Evolutionary conservation across 30 jellyfish, hydroid and myxozoan species (phyloP).

Genomic region (Haliclystus octoradiatus): DNA sequence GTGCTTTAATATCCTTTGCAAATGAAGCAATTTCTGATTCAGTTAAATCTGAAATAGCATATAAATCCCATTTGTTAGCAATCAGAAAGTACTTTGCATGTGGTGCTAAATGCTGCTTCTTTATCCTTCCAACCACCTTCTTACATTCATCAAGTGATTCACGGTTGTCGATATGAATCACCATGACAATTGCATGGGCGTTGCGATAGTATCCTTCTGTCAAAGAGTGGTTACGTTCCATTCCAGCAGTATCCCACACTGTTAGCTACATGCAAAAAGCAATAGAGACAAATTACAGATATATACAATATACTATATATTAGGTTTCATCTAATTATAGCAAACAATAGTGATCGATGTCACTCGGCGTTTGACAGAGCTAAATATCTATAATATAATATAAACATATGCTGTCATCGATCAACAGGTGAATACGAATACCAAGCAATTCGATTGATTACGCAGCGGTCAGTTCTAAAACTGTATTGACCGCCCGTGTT

Average conservation of each 20-base stretch:
- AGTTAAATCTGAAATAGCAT: neutral
- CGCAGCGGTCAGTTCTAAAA: too few relatives aligned
- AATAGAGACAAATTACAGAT: too few relatives aligned
- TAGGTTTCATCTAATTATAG: too few relatives aligned
- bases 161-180: neutral
- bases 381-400: too few relatives aligned
- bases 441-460: too few relatives aligned
- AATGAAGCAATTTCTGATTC: neutral
- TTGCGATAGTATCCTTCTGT: neutral
- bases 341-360: too few relatives aligned
- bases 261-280: too few relatives aligned
- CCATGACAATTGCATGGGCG: neutral
- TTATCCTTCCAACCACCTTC: neutral
- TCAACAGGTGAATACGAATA: too few relatives aligned
- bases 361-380: too few relatives aligned
- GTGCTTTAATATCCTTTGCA: neutral
- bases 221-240: neutral
- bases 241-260: conserved; percentile 2
- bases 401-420: too few relatives aligned
- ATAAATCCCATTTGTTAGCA: neutral
- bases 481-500: too few relatives aligned
- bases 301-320: too few relatives aligned
- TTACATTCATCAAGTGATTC: neutral
- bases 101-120: neutral
- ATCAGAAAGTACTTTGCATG: conserved; percentile 1